Conservation (phyloP, 2,888 invertebrate genomes). For the Synergus japonicus region DNA sequence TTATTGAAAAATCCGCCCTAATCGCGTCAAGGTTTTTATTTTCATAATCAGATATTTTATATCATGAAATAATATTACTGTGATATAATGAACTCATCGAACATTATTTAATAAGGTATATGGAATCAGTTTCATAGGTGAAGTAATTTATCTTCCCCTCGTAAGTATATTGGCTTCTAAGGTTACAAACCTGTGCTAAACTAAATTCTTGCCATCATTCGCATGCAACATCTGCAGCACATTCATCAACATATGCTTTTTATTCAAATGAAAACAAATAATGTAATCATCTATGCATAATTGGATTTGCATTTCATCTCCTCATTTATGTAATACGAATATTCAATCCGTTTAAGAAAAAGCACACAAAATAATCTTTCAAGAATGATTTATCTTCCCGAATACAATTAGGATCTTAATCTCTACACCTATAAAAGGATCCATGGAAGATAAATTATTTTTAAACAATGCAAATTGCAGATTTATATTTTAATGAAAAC, state of each 20-base stretch:
- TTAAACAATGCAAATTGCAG: background rate
- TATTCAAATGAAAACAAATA: background rate
- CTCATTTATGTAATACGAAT: background rate
- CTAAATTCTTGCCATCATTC: background rate
- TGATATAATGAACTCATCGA: background rate
- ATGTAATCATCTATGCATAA: background rate
- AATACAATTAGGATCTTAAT: too few species aligned
- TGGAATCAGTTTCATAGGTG: background rate
- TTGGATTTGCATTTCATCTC: background rate
- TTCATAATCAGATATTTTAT: background rate
- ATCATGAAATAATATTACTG: background rate
- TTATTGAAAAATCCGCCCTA: too few species aligned
- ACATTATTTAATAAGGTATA: background rate
- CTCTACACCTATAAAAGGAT: background rate
- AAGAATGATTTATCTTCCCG: too few species aligned
- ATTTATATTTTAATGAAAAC: background rate
- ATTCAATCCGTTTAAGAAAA: too few species aligned
- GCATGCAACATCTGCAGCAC: background rate
- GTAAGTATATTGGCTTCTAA: background rate
- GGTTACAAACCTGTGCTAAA: background rate
- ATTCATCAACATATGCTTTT: background rate
- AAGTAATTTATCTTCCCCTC: constrained; percentile 8
- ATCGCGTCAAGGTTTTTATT: too few species aligned
- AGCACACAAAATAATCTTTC: too few species aligned
- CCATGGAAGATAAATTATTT: background rate